These are phyloP conservation scores for Monodelphis domestica DNA, from an alignment of 2,797 vertebrate species.

Conservation along the genomic window DNA sequence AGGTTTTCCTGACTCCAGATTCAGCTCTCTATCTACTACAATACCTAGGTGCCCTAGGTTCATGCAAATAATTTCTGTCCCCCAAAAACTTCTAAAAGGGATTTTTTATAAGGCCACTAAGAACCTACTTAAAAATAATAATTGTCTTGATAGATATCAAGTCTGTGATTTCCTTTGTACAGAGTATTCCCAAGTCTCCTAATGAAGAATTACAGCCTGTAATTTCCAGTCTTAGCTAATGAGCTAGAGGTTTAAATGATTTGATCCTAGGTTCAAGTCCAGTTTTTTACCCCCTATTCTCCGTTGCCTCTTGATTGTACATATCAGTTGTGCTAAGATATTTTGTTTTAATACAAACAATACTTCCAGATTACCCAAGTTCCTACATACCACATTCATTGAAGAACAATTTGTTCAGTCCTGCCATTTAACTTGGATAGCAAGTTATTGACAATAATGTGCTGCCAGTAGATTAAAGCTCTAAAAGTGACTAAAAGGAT, in stretches of 20 bases:
- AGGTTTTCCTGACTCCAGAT: neutral
- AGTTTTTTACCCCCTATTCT: neutral
- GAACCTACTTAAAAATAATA: neutral
- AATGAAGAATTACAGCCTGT: neutral
- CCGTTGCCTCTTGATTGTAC: neutral
- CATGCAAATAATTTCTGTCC: neutral
- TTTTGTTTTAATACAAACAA: neutral
- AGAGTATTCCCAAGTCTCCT: neutral
- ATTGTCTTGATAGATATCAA: neutral
- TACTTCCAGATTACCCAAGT: neutral
- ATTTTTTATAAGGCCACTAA: neutral
- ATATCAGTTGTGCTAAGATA: neutral
- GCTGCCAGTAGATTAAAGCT: neutral
- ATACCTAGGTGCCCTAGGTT: neutral
- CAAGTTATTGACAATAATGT: neutral
- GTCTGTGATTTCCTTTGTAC: neutral
- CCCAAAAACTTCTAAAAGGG: neutral
- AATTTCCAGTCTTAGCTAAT: neutral
- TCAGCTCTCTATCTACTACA: neutral
- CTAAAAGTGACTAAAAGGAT: neutral
- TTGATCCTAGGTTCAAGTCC: neutral
- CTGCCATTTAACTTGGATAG: neutral
- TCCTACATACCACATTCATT: neutral
- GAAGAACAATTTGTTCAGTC: neutral
- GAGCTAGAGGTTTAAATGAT: neutral